phyloP scores from a whole-genome alignment of 1,140 invertebrate genomes.

The Drosophila busckii region DNA sequence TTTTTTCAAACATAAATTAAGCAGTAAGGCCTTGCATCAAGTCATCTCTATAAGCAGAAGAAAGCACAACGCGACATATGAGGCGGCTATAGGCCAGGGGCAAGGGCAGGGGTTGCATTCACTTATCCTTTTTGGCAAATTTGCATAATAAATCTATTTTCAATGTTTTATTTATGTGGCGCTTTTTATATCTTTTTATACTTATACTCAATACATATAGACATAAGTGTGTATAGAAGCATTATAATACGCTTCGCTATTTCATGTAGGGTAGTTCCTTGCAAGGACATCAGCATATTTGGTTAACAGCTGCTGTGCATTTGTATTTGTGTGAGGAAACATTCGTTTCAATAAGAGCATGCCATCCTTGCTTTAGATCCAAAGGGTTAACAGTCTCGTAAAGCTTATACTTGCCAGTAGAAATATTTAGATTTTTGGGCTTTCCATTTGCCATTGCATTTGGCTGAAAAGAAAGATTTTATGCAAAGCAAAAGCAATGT shows the following conservation, averaged over 20 bases:
- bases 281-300: slow-evolving; percentile 45
- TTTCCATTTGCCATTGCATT: slow-evolving; percentile 1
- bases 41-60: too few species aligned
- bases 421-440: too few species aligned
- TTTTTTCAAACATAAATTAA: slow-evolving; percentile 61
- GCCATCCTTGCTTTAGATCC: slow-evolving; percentile 18
- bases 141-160: slow-evolving; percentile 78
- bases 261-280: slow-evolving; percentile 29
- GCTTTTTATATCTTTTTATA: slow-evolving; percentile 37
- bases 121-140: slow-evolving; percentile 65
- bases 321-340: slow-evolving; percentile 31
- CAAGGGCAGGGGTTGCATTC: slow-evolving; percentile 38
- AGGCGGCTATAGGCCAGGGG: too few species aligned
- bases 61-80: too few species aligned
- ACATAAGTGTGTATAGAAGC: slow-evolving; percentile 53
- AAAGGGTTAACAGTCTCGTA: slow-evolving; percentile 30
- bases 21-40: slow-evolving; percentile 41
- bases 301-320: slow-evolving; percentile 38
- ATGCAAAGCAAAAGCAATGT: slow-evolving; percentile 4
- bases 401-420: slow-evolving; percentile 38
- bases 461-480: background rate
- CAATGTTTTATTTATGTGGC: slow-evolving; percentile 53
- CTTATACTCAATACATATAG: too few species aligned
- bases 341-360: slow-evolving; percentile 45
- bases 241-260: slow-evolving; percentile 38